Percentiles rank a stretch among this genome's conserved stretches.
Conservation (phyloP, 2,113 vertebrate genomes). For the Chlamydotis undulata region DNA sequence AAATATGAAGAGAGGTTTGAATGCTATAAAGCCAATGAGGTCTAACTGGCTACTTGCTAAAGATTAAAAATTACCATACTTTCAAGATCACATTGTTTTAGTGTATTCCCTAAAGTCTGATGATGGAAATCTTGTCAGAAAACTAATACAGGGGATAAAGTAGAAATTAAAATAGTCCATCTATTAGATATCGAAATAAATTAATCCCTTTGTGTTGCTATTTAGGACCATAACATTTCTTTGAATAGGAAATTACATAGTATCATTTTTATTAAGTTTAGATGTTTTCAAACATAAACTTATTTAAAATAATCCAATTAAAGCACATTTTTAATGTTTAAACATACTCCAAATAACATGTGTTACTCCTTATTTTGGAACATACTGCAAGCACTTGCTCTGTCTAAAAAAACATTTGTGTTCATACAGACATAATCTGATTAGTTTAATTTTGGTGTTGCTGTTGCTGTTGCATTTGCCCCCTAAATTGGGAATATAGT, state of each 20-base stretch:
- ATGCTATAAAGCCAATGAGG: neutral
- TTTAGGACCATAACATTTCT: neutral
- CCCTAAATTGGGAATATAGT: neutral
- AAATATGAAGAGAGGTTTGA: neutral
- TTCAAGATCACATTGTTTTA: neutral
- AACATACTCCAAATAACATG: neutral
- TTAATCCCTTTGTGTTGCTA: neutral
- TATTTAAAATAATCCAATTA: conserved; percentile 17
- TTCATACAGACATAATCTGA: neutral
- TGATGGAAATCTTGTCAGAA: conserved; percentile 16
- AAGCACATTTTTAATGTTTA: neutral
- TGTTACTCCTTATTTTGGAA: neutral
- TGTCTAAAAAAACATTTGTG: neutral
- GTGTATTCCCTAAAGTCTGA: neutral
- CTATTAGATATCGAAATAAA: neutral
- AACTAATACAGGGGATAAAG: neutral
- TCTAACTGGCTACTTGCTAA: neutral
- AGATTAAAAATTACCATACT: neutral
- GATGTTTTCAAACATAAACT: neutral
- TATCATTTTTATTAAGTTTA: neutral
- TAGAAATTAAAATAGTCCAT: conserved; percentile 1
- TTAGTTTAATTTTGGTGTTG: neutral
- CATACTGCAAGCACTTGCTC: neutral
- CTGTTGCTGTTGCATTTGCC: neutral
- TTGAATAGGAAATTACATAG: neutral